Evolutionary conservation across 2,888 invertebrate genomes (phyloP).

Genomic region (Tipula lateralis): DNA sequence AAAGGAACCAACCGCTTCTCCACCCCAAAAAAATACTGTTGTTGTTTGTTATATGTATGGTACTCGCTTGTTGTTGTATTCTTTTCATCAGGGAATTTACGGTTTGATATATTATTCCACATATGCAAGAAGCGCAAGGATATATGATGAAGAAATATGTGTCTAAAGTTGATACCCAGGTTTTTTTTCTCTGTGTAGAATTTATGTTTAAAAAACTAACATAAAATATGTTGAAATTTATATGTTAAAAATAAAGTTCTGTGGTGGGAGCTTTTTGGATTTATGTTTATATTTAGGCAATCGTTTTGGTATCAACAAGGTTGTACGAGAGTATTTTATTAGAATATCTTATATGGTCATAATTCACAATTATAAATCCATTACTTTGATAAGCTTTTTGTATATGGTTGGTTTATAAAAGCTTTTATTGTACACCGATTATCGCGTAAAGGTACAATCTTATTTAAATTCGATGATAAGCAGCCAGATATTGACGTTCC

Average conservation of each 20-base stretch:
- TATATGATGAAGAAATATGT: constrained; percentile 4
- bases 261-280: background rate
- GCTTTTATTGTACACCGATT: too few relatives aligned
- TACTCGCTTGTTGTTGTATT: background rate
- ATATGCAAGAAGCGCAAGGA: constrained; percentile 7
- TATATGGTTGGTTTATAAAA: too few relatives aligned
- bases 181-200: background rate
- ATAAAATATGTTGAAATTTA: background rate
- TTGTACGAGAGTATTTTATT: background rate
- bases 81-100: background rate
- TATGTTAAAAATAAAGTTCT: background rate
- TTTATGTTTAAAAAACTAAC: background rate
- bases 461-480: too few relatives aligned
- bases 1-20: too few relatives aligned
- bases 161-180: constrained; percentile 1
- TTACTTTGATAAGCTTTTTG: background rate
- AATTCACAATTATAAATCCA: background rate
- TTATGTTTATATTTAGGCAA: background rate
- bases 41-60: background rate
- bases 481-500: too few relatives aligned
- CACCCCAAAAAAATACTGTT: background rate
- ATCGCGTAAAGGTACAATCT: too few relatives aligned
- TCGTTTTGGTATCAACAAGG: background rate
- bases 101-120: background rate
- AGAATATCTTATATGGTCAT: background rate